A percentile compares a stretch with the other conserved stretches of the same genome.
These are phyloP conservation scores for Bellardia pandia DNA, from an alignment of 2,888 invertebrate species.

Conservation along the genomic window DNA sequence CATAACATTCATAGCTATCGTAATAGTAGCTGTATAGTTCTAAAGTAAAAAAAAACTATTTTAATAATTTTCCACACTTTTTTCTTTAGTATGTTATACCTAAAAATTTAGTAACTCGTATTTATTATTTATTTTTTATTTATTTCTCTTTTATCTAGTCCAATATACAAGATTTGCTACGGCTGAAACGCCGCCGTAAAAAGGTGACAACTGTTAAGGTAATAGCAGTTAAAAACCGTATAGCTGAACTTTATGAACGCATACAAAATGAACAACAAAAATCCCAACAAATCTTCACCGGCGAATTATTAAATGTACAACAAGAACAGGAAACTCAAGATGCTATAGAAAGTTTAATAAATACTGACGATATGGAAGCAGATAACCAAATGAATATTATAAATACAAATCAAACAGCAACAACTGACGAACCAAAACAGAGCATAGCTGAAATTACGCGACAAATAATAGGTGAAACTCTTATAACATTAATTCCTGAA, in stretches of 20 bases:
- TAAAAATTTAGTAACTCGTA: too few relatives aligned
- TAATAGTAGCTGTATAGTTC: too few relatives aligned
- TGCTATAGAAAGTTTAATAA: slow-evolving; percentile 56
- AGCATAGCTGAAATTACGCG: slow-evolving; percentile 39
- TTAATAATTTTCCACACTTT: too few relatives aligned
- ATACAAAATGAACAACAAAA: slow-evolving; percentile 72
- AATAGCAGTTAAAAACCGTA: slow-evolving; percentile 74
- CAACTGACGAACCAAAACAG: not conserved
- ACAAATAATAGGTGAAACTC: slow-evolving; percentile 75
- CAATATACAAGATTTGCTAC: slow-evolving; percentile 57
- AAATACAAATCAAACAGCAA: not conserved
- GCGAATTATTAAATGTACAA: slow-evolving; percentile 40
- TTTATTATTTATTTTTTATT: not conserved
- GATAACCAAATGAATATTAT: not conserved
- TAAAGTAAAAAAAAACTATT: too few relatives aligned
- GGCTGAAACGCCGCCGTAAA: slow-evolving; percentile 56
- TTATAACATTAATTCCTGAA: slow-evolving; percentile 74
- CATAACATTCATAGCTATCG: too few relatives aligned
- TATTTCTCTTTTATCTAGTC: slow-evolving; percentile 29
- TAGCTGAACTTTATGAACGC: slow-evolving; percentile 74
- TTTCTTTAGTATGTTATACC: too few relatives aligned
- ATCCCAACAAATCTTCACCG: slow-evolving; percentile 56
- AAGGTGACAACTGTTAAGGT: slow-evolving; percentile 75
- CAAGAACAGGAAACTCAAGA: slow-evolving; percentile 62
- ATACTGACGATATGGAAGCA: not conserved